Evolutionary conservation across 2,113 vertebrate genomes (phyloP), one percentile per base, ranked within the genome.

Genomic region (Muntiacus muntjak): DNA sequence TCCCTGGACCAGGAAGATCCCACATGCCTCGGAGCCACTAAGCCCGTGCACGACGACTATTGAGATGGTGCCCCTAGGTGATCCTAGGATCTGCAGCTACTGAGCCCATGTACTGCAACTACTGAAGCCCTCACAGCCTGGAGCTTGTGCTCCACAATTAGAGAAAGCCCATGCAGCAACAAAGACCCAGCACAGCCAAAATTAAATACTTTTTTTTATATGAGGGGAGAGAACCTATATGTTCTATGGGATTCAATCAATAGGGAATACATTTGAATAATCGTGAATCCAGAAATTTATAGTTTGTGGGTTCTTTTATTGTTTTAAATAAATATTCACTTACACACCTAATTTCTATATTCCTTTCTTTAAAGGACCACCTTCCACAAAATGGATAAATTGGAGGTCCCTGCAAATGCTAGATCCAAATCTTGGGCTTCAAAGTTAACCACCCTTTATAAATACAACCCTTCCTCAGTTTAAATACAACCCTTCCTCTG

Each of bases 41-140:
- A 74, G 36, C 36, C 71, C 1, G 0, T 25, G 71, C 11, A 74
- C 21, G 36, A 1, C 25, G 36, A 40, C 21, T 13, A 25, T 13
- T 14, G 71, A 74, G 36, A 74, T 19, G 40, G 36, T 43, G 71
- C 21, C 36, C 71, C 25, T 36, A 36, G 36, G 36, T 36, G 36
- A 26, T 25, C 36, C 36, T 26, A 3, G 71, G 23, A 43, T 25
- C 36, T 26, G 23, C 23, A 7, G 14, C 36, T 76, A 7, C 23
- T 40, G 71, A 76, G 71, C 36, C 67, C 71, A 43, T 40, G 71
- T 74, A 4, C 71, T 0, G 2, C 71, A 13, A 13, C 67, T 40
- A 25, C 36, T 43, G 71, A 74, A 40, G 71, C 36, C 23, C 36
- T 43, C 11, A 26, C 0, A 3, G 5, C 36, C 36, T 1, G 6